These are phyloP conservation scores for Arrhamphus sclerolepis DNA, from an alignment of 2,797 vertebrate genomes.

Conservation along the genomic window DNA sequence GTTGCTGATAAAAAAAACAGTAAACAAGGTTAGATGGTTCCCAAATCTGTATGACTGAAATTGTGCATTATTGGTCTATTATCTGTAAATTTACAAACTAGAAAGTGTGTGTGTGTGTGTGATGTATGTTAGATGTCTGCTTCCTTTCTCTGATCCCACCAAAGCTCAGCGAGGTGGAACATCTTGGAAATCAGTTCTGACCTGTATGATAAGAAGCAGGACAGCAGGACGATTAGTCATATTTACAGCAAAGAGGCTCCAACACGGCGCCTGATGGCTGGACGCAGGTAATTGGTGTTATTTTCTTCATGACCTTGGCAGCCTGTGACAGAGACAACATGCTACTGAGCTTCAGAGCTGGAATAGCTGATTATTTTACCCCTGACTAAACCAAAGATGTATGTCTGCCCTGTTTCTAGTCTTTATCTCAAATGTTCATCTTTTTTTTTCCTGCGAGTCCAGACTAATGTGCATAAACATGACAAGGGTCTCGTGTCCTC, in stretches of 20 bases:
- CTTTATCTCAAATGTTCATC: no score
- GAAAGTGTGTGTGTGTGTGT: no score
- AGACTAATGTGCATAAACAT: no score
- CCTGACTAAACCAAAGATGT: not conserved
- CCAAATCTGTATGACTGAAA: not conserved
- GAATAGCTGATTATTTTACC: no score
- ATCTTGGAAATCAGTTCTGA: slow-evolving; percentile 66
- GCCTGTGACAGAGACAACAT: not conserved
- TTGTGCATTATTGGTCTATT: no score
- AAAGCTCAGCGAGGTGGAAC: slow-evolving; percentile 49
- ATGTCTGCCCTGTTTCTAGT: not conserved
- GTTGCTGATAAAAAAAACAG: slow-evolving; percentile 15
- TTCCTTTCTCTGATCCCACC: slow-evolving; percentile 1
- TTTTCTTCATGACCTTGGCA: slow-evolving; percentile 60
- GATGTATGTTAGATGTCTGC: no score
- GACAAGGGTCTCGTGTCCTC: no score
- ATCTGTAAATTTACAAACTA: no score
- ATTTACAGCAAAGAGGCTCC: slow-evolving; percentile 58
- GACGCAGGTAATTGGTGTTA: slow-evolving; percentile 33
- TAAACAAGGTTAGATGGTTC: slow-evolving; percentile 41
- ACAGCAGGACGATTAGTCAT: slow-evolving; percentile 72
- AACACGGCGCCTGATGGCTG: slow-evolving; percentile 25
- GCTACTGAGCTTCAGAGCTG: not conserved
- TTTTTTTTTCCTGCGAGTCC: no score
- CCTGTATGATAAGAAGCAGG: slow-evolving; percentile 62